Base-by-base conservation (phyloP, 1,140 invertebrate genomes). In the Anadara kagoshimensis region DNA sequence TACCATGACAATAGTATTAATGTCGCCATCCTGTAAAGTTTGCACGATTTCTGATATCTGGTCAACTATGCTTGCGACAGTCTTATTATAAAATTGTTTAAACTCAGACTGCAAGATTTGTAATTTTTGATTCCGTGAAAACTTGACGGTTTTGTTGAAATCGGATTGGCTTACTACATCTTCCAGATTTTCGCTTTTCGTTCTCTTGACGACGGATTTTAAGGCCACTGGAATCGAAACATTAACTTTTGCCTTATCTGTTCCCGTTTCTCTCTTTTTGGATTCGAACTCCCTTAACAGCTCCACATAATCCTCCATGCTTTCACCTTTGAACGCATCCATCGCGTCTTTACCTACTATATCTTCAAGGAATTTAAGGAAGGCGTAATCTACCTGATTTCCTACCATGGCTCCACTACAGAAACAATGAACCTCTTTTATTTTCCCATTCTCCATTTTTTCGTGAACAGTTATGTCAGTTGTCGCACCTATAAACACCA, bases 271-370 rank as follows among this genome's bases (percentile, higher is more conserved):
- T 45, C 77, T 29, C 51, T 79, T 79, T 24, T 73, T 75, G 5
- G 24, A 67, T 43, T 79, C 77, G 56, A 79, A 79, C 49, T 79
- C 73, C 47, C 73, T 64, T 10, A 71, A 62, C 11, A 76, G 44
- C 12, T 76, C 63, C 5, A 76, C n/a, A 63, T 76, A 76, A 26
- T 71, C 68, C 24, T 76, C 68, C 49, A 71, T 54, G 41, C 57
- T 26, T 2, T 71, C 24, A 29, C 59, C n/a, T 41, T 57, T 61
- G n/a, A 71, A 43, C 7, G 26, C 20, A 18, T 76, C 26, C 4
- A 71, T 41, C n/a, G 49, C 49, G 26, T 66, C 43, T 49, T 47
- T 18, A 22, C 74, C 74, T 7, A 76, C 14, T 1, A 76, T 47
- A 20, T 63, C 56, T 24, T 67, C 12, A 12, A 76, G 14, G 16